Conservation (phyloP, 2,113 vertebrate genomes). For the Meleagris gallopavo region DNA sequence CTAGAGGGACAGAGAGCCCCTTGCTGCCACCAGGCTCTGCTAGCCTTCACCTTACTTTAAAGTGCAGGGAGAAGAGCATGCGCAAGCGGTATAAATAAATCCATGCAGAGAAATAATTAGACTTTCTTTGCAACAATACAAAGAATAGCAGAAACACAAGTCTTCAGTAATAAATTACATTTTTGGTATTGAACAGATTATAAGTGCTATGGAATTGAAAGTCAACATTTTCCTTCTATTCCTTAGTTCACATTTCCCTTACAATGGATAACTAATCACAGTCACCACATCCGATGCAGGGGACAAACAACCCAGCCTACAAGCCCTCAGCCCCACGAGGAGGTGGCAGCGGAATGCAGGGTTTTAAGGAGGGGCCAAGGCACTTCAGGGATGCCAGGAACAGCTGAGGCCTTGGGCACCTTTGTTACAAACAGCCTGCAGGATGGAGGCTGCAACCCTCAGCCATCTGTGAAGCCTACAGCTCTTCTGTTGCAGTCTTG, state of each 20-base stretch:
- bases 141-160: conserved; percentile 8
- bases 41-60: not conserved
- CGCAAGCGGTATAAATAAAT: not conserved
- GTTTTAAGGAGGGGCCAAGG: not conserved
- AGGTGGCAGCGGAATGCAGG: not conserved
- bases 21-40: not conserved
- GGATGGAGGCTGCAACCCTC: not conserved
- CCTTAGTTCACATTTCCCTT: conserved; percentile 55
- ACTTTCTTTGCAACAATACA: conserved; percentile 38
- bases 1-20: not conserved
- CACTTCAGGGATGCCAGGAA: fast-evolving
- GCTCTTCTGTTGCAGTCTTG: conserved; percentile 14
- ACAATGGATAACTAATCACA: conserved; percentile 40
- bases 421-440: not conserved
- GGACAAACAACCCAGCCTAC: not conserved
- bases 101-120: conserved; percentile 34
- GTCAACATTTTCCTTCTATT: conserved; percentile 65
- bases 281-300: conserved; percentile 19
- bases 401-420: not conserved
- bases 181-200: conserved; percentile 63
- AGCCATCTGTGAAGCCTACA: not conserved
- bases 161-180: conserved; percentile 11
- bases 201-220: conserved; percentile 20
- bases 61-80: not conserved
- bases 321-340: not conserved